Evolutionary conservation across 92 coral and sea anemone genomes (phyloP).

Genomic region (Palythoa grandis): DNA sequence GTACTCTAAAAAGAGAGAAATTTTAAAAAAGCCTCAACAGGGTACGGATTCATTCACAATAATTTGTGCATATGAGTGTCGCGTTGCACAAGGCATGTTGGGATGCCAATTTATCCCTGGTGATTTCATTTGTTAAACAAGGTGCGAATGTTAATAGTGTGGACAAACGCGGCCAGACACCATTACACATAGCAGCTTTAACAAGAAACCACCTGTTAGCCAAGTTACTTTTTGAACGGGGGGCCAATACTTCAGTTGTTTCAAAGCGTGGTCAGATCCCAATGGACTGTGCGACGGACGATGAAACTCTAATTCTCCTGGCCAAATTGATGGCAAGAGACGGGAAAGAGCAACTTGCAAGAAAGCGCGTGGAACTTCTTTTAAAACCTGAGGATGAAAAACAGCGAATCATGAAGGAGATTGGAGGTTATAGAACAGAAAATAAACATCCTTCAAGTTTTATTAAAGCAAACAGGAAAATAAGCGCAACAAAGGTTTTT

Average conservation of each 20-base stretch:
- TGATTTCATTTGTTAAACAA: slow-evolving; percentile 58
- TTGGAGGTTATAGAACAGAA: slow-evolving; percentile 31
- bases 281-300: slow-evolving; percentile 68
- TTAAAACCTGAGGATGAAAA: slow-evolving; percentile 63
- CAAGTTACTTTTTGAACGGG: slow-evolving; percentile 65
- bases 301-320: slow-evolving; percentile 61
- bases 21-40: background rate
- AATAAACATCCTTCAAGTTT: slow-evolving; percentile 40
- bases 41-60: background rate
- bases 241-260: slow-evolving; percentile 58
- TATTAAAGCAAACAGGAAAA: slow-evolving; percentile 32
- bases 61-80: slow-evolving; percentile 29
- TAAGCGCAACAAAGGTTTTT: slow-evolving; percentile 36
- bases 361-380: slow-evolving; percentile 65
- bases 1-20: background rate
- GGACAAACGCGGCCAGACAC: slow-evolving; percentile 80
- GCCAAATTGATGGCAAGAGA: slow-evolving; percentile 75
- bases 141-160: slow-evolving; percentile 59
- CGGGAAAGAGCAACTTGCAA: slow-evolving; percentile 64
- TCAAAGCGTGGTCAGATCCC: slow-evolving; percentile 63
- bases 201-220: slow-evolving; percentile 66
- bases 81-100: slow-evolving; percentile 68
- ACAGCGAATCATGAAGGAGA: slow-evolving; percentile 46
- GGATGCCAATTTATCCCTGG: slow-evolving; percentile 68
- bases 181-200: slow-evolving; percentile 70